Evolutionary conservation across 1,140 invertebrate species (phyloP).

Genomic region (Chelonus insularis): DNA sequence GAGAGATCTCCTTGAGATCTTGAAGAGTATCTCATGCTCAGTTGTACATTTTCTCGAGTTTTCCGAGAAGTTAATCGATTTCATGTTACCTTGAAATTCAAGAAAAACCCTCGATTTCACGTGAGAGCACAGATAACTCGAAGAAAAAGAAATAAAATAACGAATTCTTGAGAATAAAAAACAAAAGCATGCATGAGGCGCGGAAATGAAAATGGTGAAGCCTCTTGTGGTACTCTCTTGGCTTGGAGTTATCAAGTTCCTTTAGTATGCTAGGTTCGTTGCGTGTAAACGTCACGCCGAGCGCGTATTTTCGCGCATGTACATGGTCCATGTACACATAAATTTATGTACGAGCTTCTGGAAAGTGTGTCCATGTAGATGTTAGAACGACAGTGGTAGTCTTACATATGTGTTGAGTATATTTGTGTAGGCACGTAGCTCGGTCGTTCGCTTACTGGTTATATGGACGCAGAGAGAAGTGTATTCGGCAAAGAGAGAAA

Average conservation of each 20-base stretch:
- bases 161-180: background rate
- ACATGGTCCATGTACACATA: constrained; percentile 20
- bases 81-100: constrained; percentile 16
- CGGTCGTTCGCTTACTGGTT: constrained; percentile 16
- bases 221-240: background rate
- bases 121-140: background rate
- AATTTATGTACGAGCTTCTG: constrained; percentile 28
- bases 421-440: constrained; percentile 13
- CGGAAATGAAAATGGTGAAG: background rate
- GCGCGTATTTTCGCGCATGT: constrained; percentile 33
- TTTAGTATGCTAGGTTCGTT: constrained; percentile 17
- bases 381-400: background rate
- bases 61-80: constrained; percentile 16
- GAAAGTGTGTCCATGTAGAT: constrained; percentile 33
- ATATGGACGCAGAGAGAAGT: constrained; percentile 23
- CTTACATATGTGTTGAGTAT: constrained; percentile 3
- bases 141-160: background rate
- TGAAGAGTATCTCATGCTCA: constrained; percentile 5
- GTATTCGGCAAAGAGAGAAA: constrained; percentile 10
- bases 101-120: background rate
- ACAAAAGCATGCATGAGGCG: too few species aligned
- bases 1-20: background rate
- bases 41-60: background rate
- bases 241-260: background rate
- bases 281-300: constrained; percentile 16